These are phyloP conservation scores for Indicator indicator DNA, from an alignment of 2,113 vertebrate species.

Conservation along the genomic window DNA sequence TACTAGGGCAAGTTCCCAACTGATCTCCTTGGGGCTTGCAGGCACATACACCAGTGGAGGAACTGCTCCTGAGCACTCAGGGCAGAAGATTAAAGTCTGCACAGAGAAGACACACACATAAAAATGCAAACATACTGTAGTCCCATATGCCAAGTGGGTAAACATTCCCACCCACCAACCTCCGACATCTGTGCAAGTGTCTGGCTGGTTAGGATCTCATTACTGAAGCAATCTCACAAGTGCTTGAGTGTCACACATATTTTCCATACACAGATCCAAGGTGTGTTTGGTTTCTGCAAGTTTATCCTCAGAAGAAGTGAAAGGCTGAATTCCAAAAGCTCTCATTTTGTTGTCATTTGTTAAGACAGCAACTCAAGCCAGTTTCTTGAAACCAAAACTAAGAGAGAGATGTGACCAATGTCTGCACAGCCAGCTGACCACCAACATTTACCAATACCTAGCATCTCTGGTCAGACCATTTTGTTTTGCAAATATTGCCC, in stretches of 20 bases:
- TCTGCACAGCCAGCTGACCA: background rate
- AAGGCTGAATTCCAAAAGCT: background rate
- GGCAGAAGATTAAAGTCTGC: background rate
- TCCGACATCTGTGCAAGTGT: background rate
- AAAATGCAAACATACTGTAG: background rate
- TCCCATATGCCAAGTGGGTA: background rate
- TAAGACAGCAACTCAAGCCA: background rate
- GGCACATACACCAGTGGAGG: background rate
- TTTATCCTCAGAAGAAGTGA: background rate
- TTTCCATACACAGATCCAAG: background rate
- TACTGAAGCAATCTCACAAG: background rate
- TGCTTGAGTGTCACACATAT: background rate
- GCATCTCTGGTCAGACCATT: conserved; percentile 30
- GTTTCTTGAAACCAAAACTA: conserved; percentile 18
- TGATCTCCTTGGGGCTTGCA: background rate
- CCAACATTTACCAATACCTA: conserved; percentile 14
- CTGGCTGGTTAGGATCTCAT: background rate
- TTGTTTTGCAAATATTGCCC: conserved; percentile 55
- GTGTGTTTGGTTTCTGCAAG: background rate
- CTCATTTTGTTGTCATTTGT: background rate
- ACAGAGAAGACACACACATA: background rate
- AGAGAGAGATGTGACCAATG: background rate
- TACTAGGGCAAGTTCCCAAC: background rate
- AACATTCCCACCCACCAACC: background rate
- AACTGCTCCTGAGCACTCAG: background rate